Conservation (phyloP, 2,113 vertebrate species). For the Sceloporus tristichus region DNA sequence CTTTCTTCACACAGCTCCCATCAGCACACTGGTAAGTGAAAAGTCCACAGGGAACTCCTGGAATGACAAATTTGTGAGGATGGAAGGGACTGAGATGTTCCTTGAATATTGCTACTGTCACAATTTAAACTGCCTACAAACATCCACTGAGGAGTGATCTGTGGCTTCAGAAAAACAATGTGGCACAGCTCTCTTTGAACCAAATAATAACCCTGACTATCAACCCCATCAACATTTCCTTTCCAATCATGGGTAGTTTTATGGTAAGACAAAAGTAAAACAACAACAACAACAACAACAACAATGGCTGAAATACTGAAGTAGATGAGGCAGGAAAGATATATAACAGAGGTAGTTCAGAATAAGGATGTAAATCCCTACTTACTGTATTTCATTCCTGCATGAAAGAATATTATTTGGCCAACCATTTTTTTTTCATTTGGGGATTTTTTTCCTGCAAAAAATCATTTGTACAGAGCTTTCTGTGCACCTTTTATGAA, state of each 20-base stretch:
- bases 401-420: too few species aligned
- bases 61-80: constrained; percentile 11
- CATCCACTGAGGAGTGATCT: background rate
- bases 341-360: too few species aligned
- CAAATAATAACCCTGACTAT: background rate
- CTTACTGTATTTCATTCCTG: too few species aligned
- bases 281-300: fast-evolving
- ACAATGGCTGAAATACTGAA: background rate
- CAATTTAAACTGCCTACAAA: background rate
- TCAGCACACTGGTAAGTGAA: constrained; percentile 90
- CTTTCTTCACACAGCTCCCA: constrained; percentile 91
- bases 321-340: too few species aligned
- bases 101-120: background rate
- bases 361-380: too few species aligned
- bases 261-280: background rate
- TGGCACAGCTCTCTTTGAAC: background rate
- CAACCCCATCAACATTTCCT: background rate
- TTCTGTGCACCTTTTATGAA: too few species aligned
- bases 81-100: background rate
- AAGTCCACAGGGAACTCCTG: constrained; percentile 86
- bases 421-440: too few species aligned
- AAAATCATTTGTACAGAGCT: too few species aligned
- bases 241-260: background rate
- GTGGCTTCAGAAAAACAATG: background rate
- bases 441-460: too few species aligned